Evolutionary conservation across 92 coral and sea anemone species (phyloP).

Genomic region (Siderastrea siderea): DNA sequence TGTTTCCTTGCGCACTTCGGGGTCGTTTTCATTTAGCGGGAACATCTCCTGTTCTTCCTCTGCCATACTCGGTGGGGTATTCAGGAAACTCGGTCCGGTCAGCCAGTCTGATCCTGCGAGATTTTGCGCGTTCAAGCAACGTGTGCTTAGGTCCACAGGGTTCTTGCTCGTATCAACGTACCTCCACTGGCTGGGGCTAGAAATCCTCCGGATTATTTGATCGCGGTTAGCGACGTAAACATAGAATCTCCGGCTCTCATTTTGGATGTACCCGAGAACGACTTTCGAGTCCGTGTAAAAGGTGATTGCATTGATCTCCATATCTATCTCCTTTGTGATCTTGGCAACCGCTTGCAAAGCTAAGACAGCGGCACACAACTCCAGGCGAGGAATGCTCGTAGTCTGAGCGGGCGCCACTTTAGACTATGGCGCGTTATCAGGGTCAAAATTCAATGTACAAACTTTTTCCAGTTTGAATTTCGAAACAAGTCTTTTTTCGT

Average conservation of each 20-base stretch:
- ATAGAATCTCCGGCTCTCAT: conserved; percentile 64
- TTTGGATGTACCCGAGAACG: conserved; percentile 69
- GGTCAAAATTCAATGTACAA: too few relatives aligned
- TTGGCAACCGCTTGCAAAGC: conserved; percentile 34
- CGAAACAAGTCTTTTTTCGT: too few relatives aligned
- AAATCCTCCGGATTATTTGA: conserved; percentile 47
- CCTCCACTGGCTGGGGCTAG: conserved; percentile 43
- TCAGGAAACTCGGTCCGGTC: conserved; percentile 34
- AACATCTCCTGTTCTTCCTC: not conserved
- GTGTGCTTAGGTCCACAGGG: conserved; percentile 61
- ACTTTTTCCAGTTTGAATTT: too few relatives aligned
- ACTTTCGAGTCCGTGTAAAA: conserved; percentile 72
- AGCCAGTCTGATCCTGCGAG: conserved; percentile 39
- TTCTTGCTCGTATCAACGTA: conserved; percentile 50
- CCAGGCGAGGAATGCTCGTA: conserved; percentile 70
- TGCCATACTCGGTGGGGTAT: not conserved
- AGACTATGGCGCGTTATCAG: not conserved
- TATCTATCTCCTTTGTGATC: conserved; percentile 22
- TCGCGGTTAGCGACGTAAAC: conserved; percentile 74
- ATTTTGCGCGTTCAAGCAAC: conserved; percentile 5
- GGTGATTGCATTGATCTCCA: conserved; percentile 14
- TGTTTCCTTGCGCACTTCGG: conserved; percentile 46
- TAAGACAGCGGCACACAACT: conserved; percentile 60
- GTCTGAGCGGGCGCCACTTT: conserved; percentile 65
- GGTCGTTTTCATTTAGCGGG: conserved; percentile 38